Evolutionary conservation across 2,113 vertebrate species (phyloP).

Genomic region (Lynx canadensis): DNA sequence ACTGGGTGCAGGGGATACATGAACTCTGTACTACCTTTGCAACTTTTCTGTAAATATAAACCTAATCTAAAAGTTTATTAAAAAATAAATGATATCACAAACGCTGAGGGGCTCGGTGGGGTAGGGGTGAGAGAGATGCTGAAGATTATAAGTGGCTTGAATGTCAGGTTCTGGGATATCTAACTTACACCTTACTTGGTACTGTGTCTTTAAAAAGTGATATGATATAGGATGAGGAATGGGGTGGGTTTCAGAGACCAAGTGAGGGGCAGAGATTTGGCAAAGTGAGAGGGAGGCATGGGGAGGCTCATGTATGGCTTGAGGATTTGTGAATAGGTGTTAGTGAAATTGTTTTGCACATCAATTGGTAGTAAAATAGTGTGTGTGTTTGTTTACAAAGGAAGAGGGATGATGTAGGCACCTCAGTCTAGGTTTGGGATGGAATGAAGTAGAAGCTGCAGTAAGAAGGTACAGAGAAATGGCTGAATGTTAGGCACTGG

Average conservation of each 20-base stretch:
- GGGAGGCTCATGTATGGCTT: neutral
- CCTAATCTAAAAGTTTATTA: neutral
- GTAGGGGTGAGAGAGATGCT: neutral
- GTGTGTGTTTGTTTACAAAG: neutral
- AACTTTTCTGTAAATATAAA: neutral
- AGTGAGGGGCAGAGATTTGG: neutral
- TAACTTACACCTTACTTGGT: neutral
- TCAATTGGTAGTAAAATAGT: neutral
- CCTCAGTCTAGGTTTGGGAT: neutral
- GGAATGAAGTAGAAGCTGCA: neutral
- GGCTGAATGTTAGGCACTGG: neutral
- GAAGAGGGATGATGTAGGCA: neutral
- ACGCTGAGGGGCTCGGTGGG: neutral
- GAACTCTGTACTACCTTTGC: neutral
- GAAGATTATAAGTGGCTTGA: neutral
- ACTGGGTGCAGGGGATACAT: too few species aligned
- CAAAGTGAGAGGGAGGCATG: neutral
- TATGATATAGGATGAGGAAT: neutral
- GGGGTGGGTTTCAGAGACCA: neutral
- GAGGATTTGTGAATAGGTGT: neutral
- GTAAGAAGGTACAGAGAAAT: neutral
- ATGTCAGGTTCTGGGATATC: neutral
- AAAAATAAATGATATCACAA: neutral
- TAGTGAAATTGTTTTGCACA: neutral
- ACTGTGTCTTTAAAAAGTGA: neutral